Evolutionary conservation across 2,888 invertebrate species (phyloP), one percentile per base, ranked within the genome.

Genomic region (Chymomyza fuscimana): DNA sequence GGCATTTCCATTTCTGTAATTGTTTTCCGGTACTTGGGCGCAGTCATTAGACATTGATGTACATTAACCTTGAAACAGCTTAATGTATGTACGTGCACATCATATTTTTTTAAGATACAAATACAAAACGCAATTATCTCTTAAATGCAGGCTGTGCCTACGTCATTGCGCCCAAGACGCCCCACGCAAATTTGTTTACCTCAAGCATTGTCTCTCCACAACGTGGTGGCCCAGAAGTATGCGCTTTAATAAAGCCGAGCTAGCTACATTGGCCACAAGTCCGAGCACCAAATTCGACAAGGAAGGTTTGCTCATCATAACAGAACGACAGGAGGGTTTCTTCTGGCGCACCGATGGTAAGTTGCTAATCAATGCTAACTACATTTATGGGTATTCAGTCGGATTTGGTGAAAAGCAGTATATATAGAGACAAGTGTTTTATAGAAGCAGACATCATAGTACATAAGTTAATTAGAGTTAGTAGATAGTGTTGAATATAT

Each of bases 221-320:
- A 10, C 40, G 10, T 22, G 46, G 63, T 58, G 61, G 70, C 46
- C 60, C 61, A 51, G 64, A 74, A 91, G 88, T 85, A 98, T 98
- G 98, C 94, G 97, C 92, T 97, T 96, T 92, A 98, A 98, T 92
- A 96, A 96, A 92, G 95, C 96, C 91, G 98, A 98, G 92, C 92
- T 98, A 87, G 93, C 95, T 79, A 95, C 96, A 68, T 92, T 98
- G 91, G 97, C 97, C 74, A 95, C 96, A 69, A 97, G 97, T 92
- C 95, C 96, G 58, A 95, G 96, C 10, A 96, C 96, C 83, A 96
- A 96, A 92, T 98, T 97, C 91, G 97, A 98, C 91, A 97, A 96
- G 89, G 98, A 98, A 93, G 98, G 98, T 69, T 94, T 96, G 76
- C 93, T 98, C 73, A 94, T 95, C 77, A 94, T 98, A 70, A 95